These are phyloP conservation scores for Phoxinus dragarum DNA, from an alignment of 2,797 vertebrate species.

Conservation along the genomic window DNA sequence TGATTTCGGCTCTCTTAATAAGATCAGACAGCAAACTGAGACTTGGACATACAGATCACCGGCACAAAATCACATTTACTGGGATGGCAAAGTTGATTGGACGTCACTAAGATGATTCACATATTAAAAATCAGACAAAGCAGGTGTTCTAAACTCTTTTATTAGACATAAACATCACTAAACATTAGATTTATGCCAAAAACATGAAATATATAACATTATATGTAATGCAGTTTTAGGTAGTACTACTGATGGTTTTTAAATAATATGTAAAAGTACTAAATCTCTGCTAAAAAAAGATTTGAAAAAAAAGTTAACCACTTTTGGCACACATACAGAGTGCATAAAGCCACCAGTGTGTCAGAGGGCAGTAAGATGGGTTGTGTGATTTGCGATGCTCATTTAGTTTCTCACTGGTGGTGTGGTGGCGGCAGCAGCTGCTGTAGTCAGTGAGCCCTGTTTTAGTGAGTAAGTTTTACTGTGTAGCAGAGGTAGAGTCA, in stretches of 20 bases:
- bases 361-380: constrained; percentile 9
- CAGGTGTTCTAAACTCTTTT: background rate
- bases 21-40: constrained; percentile 36
- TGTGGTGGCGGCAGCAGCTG: constrained; percentile 11
- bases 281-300: background rate
- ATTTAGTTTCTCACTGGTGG: constrained; percentile 12
- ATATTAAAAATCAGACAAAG: background rate
- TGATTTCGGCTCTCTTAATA: constrained; percentile 42
- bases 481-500: constrained; percentile 42
- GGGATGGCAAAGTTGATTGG: background rate
- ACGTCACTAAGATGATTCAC: background rate
- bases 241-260: background rate
- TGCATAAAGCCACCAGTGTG: background rate
- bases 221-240: background rate
- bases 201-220: background rate
- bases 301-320: background rate
- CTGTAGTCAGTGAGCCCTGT: constrained; percentile 14
- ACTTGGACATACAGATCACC: constrained; percentile 33
- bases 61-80: constrained; percentile 29
- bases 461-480: background rate
- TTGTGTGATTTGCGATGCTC: constrained; percentile 45
- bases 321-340: background rate
- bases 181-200: background rate
- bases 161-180: background rate
- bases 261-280: background rate